Base-by-base conservation (phyloP, 2,797 vertebrate species). In the Ibycter americanus region DNA sequence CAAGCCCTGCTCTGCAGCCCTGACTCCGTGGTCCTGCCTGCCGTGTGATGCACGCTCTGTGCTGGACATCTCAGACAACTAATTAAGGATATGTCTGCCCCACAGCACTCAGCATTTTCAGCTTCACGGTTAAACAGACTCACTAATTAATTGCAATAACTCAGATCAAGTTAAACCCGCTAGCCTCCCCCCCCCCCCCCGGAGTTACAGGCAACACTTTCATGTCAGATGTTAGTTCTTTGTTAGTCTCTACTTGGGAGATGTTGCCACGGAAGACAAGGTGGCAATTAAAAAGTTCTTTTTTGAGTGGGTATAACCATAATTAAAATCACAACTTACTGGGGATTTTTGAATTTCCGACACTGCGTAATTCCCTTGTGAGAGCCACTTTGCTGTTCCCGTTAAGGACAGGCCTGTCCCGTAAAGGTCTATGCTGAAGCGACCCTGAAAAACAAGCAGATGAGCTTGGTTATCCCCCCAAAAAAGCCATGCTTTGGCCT, bases 331-430 rank as follows among this genome's bases (percentile, higher is more conserved):
- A 80, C 40, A 77, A 89, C 98, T 98, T 98, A 99, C 99, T 98
- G 98, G 98, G 36, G 99, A 99, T 98, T 98, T 99, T 38, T 98
- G 98, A 84, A 99, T 97, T 95, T 99, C 98, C 0, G 98, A 98
- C 83, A 99, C 98, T 0, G 99, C 99, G 0, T 99, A 99, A 97
- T 99, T 99, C 90, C 99, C 99, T 93, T 99, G 99, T 1, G 99
- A 99, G 81, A 99, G 97, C 99, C 99, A 99, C 38, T 98, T 98
- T n/a, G 98, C 97, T 11, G 98, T 97, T 51, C 98, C 98, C 4
- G 95, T 87, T 85, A 99, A 96, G 49, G 98, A 98, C 36, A 99
- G 98, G 38, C 99, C 99, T 7, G 99, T 99, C 96, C 99, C 99
- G 1, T 98, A 98, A 32, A 99, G 99, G 97, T 99, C 99, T 97